Base-by-base conservation (phyloP, 2,797 vertebrate genomes). In the Cyprinella venusta region DNA sequence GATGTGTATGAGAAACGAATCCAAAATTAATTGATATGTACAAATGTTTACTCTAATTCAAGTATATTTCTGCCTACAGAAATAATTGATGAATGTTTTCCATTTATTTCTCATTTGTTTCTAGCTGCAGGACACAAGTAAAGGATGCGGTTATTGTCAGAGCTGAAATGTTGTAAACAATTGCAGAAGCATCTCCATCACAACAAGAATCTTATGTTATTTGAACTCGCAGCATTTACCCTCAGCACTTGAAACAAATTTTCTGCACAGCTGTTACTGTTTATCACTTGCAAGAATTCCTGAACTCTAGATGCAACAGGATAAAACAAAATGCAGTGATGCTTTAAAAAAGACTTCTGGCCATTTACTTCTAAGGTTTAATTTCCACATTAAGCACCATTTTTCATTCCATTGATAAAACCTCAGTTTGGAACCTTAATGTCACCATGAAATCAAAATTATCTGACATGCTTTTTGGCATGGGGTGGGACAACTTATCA, bases 171-270 rank as follows among this genome's bases (percentile, higher is more conserved):
- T 26, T 24, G 42, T 68, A 50, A 81, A 76, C 81, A 85, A 77
- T 33, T 12, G 38, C 71, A 76, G 40, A 38, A 77, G 82, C 54
- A 83, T 87, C 82, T 84, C 87, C 81, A 82, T 85, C 79, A 85
- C 85, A 85, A 85, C 75, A 76, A 75, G 84, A 79, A 48, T 45
- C 70, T 38, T 24, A 59, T 56, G 69, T 59, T 59, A 72, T 85
- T 80, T 63, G 33, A 77, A 84, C 84, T 84, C 67, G 56, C 61
- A 82, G 70, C 61, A n/a, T 64, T 78, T 87, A 72, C 38, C 56
- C n/a, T 67, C 42, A n/a, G 24, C 74, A 70, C 78, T 76, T 48
- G 83, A 77, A 83, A 79, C 30, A 40, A 45, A 81, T 76, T 85
- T 83, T 86, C 63, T 68, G 79, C 74, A 79, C 65, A 63, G 74